Conservation (phyloP, 1,140 invertebrate species). For the Proctacanthus coquilletti region DNA sequence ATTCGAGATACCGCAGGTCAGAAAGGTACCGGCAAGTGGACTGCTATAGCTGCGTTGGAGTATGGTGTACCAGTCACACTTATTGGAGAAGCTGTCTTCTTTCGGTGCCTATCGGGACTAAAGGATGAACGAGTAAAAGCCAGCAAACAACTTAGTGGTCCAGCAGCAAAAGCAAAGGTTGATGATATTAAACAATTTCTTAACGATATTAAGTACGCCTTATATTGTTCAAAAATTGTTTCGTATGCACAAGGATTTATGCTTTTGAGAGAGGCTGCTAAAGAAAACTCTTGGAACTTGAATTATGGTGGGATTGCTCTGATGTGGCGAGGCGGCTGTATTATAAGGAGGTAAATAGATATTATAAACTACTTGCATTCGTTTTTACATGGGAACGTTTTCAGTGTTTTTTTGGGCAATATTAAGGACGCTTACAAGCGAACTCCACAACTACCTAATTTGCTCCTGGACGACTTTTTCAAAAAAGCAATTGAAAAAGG, state of each 20-base stretch:
- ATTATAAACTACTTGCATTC: background rate
- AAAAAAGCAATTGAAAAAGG: constrained; percentile 62
- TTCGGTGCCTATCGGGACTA: constrained; percentile 83
- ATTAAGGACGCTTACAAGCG: constrained; percentile 94
- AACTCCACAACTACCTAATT: constrained; percentile 74
- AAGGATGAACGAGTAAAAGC: constrained; percentile 71
- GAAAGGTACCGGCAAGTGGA: constrained; percentile 99
- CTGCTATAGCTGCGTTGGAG: constrained; percentile 87
- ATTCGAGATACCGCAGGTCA: constrained; percentile 94
- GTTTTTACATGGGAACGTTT: constrained; percentile 6
- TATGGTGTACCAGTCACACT: constrained; percentile 95
- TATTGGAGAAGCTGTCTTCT: constrained; percentile 96
- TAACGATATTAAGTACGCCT: constrained; percentile 56
- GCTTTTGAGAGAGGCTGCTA: constrained; percentile 88
- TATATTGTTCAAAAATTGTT: constrained; percentile 97
- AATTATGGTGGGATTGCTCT: constrained; percentile 97
- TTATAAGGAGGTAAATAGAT: constrained; percentile 67
- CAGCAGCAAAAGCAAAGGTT: constrained; percentile 35
- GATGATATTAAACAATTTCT: constrained; percentile 72
- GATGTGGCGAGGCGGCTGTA: constrained; percentile 99
- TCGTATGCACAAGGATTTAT: constrained; percentile 99
- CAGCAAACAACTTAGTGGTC: constrained; percentile 59
- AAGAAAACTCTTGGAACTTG: constrained; percentile 81
- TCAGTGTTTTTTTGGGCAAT: constrained; percentile 84
- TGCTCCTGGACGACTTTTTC: constrained; percentile 95